phyloP scores from a whole-genome alignment of 2,888 invertebrate genomes.

The Pseudococcus viburni region DNA sequence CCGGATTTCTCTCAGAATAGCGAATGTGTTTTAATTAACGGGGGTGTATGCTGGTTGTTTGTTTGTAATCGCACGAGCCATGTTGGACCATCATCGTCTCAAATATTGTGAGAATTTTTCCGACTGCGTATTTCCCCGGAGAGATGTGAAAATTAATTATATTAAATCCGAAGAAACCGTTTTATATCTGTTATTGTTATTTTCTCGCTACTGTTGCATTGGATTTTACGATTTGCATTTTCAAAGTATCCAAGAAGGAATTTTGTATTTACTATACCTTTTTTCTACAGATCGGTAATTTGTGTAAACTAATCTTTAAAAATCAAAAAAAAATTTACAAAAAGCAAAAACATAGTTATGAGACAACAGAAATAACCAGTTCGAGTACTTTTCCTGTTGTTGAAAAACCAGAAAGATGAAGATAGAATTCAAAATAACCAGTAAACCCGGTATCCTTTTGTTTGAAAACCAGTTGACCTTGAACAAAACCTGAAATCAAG shows the following conservation, averaged over 20 bases:
- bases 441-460: neutral
- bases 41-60: neutral
- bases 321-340: no score
- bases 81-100: neutral
- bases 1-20: neutral
- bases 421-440: no score
- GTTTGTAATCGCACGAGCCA: neutral
- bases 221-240: neutral
- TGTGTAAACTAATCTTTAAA: no score
- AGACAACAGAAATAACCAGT: neutral
- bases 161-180: conserved; percentile 2
- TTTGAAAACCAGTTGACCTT: neutral
- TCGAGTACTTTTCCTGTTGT: neutral
- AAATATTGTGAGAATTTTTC: neutral
- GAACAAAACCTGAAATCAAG: neutral
- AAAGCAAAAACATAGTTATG: no score
- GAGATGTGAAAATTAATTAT: conserved; percentile 3
- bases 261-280: neutral
- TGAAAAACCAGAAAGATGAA: neutral
- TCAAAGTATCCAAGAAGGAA: neutral
- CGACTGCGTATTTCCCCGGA: neutral
- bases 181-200: neutral
- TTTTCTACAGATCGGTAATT: no score
- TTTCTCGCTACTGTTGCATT: neutral
- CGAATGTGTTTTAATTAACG: conserved; percentile 14